Base-by-base conservation (phyloP, 2,797 vertebrate genomes). In the Fundulus diaphanus region DNA sequence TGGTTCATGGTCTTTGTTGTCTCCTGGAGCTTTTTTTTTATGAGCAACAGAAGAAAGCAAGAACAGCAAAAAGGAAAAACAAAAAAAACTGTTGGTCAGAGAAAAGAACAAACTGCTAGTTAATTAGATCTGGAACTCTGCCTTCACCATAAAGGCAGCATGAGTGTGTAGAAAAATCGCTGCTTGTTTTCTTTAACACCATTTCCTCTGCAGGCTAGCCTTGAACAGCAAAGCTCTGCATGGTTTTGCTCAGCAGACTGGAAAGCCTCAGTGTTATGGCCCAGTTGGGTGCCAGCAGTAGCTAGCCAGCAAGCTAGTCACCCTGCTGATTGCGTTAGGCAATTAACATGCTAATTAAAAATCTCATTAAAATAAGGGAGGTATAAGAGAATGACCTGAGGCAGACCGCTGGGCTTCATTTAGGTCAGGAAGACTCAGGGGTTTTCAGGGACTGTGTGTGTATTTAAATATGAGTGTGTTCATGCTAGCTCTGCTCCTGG, bases 301-400 rank as follows among this genome's bases (percentile, higher is more conserved):
- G 90, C 90, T 90, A 87, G 82, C 87, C 83, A 79, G 87, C 91
- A 88, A 92, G 91, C 92, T 88, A 82, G 82, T 88, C 84, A 79
- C 90, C 92, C 92, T 54, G 75, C 93, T 94, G 93, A 93, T 95
- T 91, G 89, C 89, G 87, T 94, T 93, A 93, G 92, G 92, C 94
- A 96, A 96, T 95, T 95, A 95, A 92, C 94, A 94, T 94, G 92
- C 93, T 94, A 95, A 95, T 95, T 95, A 95, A 94, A 95, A 95
- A 94, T 92, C 94, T 94, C 90, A 95, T 95, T 95, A 95, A 95
- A 95, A 93, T 94, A 92, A 92, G 87, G 85, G 87, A 88, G 89
- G 92, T 87, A 89, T 87, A 89, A 89, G 85, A 91, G 88, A 93
- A 90, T 92, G 90, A 94, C 92, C 92, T 85, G 89, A 87, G 92